Conservation (phyloP, 2,888 invertebrate genomes). For the Drosophila prostipennis region DNA sequence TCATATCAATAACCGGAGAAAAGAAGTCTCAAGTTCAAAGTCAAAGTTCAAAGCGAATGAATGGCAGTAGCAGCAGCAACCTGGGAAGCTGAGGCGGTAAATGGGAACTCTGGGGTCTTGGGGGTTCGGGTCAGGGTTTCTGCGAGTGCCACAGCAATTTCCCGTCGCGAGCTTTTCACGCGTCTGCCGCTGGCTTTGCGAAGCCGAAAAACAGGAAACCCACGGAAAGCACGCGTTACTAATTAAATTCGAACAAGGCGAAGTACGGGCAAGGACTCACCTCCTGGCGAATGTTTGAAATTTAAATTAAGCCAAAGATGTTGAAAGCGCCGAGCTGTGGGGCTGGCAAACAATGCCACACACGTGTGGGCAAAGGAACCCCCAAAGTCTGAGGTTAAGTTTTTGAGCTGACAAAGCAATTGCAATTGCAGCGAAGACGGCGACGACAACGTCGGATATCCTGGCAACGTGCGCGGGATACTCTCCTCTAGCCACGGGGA, state of each 20-base stretch:
- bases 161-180: conserved; percentile 52
- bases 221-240: conserved; percentile 69
- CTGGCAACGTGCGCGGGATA: conserved; percentile 66
- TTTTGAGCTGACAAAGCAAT: conserved; percentile 78
- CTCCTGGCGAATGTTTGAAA: conserved; percentile 42
- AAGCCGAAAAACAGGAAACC: conserved; percentile 68
- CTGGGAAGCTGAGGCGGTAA: not conserved
- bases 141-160: conserved; percentile 52
- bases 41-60: conserved; percentile 42
- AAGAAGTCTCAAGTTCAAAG: conserved; percentile 44
- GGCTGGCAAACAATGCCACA: conserved; percentile 31
- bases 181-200: conserved; percentile 19
- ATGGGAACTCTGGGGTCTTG: not conserved
- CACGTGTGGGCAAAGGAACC: conserved; percentile 19
- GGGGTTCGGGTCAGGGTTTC: conserved; percentile 1
- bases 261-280: conserved; percentile 1
- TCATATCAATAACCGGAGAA: conserved; percentile 46
- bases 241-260: conserved; percentile 65
- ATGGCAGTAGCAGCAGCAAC: conserved; percentile 18
- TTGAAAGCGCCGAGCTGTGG: conserved; percentile 8
- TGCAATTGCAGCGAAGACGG: conserved; percentile 56
- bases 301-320: conserved; percentile 46
- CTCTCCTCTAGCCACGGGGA: conserved; percentile 34
- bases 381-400: conserved; percentile 72
- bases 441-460: conserved; percentile 71